Conservation (phyloP, 2,888 invertebrate species). For the Heliconius erato region DNA sequence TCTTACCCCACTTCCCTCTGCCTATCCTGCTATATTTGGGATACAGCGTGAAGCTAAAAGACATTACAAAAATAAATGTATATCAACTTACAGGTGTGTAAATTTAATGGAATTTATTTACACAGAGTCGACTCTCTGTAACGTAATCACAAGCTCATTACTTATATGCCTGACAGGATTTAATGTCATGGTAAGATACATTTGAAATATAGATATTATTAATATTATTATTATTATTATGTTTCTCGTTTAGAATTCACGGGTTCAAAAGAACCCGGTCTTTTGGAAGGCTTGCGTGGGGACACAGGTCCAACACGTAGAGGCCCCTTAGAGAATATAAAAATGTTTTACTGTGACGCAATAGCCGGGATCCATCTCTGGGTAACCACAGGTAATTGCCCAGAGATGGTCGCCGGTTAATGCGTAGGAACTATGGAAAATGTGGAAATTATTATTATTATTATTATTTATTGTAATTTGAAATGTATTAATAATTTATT, state of each 20-base stretch:
- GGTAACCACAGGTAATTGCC: too few relatives aligned
- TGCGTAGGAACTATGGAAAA: too few relatives aligned
- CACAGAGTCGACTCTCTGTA: slow-evolving; percentile 65
- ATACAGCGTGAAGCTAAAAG: neutral
- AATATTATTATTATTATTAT: neutral
- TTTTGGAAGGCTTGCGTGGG: too few relatives aligned
- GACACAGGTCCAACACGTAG: too few relatives aligned
- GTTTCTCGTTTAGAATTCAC: too few relatives aligned
- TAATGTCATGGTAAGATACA: slow-evolving; percentile 62
- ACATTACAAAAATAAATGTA: neutral
- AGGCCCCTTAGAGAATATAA: too few relatives aligned
- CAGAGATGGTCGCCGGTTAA: too few relatives aligned
- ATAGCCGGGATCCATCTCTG: too few relatives aligned
- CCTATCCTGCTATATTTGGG: too few relatives aligned
- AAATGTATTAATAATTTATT: neutral
- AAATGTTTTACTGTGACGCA: too few relatives aligned
- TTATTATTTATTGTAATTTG: neutral
- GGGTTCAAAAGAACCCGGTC: too few relatives aligned
- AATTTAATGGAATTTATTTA: slow-evolving; percentile 63
- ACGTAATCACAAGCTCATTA: slow-evolving; percentile 65
- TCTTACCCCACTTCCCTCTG: too few relatives aligned
- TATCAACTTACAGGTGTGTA: slow-evolving; percentile 63
- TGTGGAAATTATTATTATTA: neutral
- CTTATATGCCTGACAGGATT: slow-evolving; percentile 70
- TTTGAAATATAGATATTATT: neutral